A percentile compares a stretch with the other conserved stretches of the same genome.
These are phyloP conservation scores for Camponotus vicinus DNA, from an alignment of 1,140 invertebrate genomes.

Conservation along the genomic window DNA sequence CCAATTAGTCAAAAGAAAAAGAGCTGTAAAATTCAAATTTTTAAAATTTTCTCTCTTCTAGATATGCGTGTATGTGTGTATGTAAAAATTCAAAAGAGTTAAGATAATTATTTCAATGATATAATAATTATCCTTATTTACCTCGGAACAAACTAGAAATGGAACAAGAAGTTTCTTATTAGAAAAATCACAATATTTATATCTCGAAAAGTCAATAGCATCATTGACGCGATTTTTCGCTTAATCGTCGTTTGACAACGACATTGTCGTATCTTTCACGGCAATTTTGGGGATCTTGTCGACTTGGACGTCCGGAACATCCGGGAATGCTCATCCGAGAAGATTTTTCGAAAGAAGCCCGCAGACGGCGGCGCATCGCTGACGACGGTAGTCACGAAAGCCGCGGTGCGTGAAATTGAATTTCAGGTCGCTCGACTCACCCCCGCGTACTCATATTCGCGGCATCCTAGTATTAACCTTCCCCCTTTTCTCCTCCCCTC, in stretches of 20 bases:
- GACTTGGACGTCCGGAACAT: not conserved
- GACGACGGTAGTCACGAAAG: conserved; percentile 67
- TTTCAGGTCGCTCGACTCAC: conserved; percentile 68
- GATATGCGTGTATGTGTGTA: no score
- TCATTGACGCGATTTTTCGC: not conserved
- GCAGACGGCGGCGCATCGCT: not conserved
- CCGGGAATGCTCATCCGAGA: not conserved
- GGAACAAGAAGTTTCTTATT: not conserved
- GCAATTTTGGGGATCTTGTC: not conserved
- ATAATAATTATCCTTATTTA: not conserved
- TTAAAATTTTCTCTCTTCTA: not conserved
- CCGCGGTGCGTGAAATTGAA: conserved; percentile 77
- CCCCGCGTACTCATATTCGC: conserved; percentile 12
- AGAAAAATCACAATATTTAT: not conserved
- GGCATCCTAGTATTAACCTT: conserved; percentile 6
- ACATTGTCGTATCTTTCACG: not conserved
- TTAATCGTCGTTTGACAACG: not conserved
- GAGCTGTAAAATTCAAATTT: not conserved
- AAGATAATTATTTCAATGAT: not conserved
- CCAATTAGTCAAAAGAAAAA: not conserved
- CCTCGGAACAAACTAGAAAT: not conserved
- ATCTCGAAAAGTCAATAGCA: not conserved
- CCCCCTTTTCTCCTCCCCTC: not conserved
- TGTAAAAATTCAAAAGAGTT: no score
- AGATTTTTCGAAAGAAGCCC: conserved; percentile 27